Percentiles rank a stretch among this genome's conserved stretches.
phyloP scores from a whole-genome alignment of 1,140 invertebrate species.

The Macrosteles quadrilineatus region DNA sequence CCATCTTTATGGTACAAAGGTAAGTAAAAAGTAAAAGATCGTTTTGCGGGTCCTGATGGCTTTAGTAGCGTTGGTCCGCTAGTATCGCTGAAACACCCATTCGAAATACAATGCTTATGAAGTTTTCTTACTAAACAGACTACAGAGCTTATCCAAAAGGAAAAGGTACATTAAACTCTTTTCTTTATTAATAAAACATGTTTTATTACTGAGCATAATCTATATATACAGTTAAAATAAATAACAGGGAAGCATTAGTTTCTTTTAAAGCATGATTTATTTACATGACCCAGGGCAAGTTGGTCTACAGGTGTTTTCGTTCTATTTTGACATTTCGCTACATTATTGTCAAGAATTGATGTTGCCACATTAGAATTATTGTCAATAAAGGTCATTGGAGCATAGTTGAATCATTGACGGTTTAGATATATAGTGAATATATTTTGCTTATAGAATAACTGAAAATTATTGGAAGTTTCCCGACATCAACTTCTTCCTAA shows the following conservation, averaged over 20 bases:
- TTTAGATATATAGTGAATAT: not conserved
- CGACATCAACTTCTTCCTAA: not conserved
- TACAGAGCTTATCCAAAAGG: too few relatives aligned
- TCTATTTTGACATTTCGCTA: not conserved
- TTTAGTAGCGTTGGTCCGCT: too few relatives aligned
- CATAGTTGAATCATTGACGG: not conserved
- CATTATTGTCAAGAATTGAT: conserved; percentile 16
- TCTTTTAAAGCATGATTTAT: conserved; percentile 19
- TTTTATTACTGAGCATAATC: conserved; percentile 16
- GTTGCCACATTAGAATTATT: conserved; percentile 21
- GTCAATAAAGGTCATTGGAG: not conserved
- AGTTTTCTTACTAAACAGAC: too few relatives aligned
- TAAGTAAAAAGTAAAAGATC: too few relatives aligned
- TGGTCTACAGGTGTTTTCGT: too few relatives aligned
- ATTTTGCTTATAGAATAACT: not conserved
- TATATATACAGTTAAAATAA: conserved; percentile 1
- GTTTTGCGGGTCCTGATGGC: too few relatives aligned
- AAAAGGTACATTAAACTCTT: too few relatives aligned
- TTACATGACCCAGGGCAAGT: not conserved
- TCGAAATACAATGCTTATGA: too few relatives aligned
- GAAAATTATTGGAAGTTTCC: not conserved
- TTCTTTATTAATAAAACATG: too few relatives aligned
- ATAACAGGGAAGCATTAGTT: conserved; percentile 12
- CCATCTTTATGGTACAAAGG: too few relatives aligned
- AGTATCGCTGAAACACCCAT: too few relatives aligned